A percentile compares a stretch with the other conserved stretches of the same genome.
These are phyloP conservation scores for Drosophila yakuba DNA, from an alignment of 1,140 invertebrate species.

Conservation along the genomic window DNA sequence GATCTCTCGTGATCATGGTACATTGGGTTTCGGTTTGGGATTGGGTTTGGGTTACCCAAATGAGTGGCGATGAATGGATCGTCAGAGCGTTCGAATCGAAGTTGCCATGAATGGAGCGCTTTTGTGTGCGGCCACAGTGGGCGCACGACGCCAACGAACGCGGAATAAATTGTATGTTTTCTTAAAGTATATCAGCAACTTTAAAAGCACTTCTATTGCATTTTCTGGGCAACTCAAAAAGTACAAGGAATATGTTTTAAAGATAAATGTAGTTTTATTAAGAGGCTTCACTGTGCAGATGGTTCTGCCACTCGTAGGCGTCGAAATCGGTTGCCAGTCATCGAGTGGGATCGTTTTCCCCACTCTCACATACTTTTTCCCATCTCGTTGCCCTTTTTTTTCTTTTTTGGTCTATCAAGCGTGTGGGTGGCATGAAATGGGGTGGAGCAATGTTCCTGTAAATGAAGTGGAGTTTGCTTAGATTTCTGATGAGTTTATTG, in stretches of 20 bases:
- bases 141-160: not conserved
- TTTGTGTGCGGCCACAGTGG: constrained; percentile 18
- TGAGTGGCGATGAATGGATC: constrained; percentile 33
- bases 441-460: not conserved
- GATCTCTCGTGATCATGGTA: constrained; percentile 63
- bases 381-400: not conserved
- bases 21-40: constrained; percentile 45
- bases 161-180: not conserved
- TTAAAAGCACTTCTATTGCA: too few species aligned
- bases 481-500: not conserved
- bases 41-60: not conserved
- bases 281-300: not conserved
- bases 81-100: constrained; percentile 3
- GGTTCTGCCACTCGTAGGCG: constrained; percentile 27
- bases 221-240: too few species aligned
- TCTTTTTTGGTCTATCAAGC: constrained; percentile 10
- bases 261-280: not conserved
- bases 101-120: constrained; percentile 22
- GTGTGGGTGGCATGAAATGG: constrained; percentile 20
- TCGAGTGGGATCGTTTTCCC: constrained; percentile 34
- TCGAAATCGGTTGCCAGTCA: constrained; percentile 26
- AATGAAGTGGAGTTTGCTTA: constrained; percentile 19
- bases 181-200: too few species aligned
- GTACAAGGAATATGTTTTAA: too few species aligned
- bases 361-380: constrained; percentile 3